A percentile compares a stretch with the other conserved stretches of the same genome.
These are phyloP conservation scores for Oreochromis aureus DNA, from an alignment of 2,113 vertebrate species.

Conservation along the genomic window DNA sequence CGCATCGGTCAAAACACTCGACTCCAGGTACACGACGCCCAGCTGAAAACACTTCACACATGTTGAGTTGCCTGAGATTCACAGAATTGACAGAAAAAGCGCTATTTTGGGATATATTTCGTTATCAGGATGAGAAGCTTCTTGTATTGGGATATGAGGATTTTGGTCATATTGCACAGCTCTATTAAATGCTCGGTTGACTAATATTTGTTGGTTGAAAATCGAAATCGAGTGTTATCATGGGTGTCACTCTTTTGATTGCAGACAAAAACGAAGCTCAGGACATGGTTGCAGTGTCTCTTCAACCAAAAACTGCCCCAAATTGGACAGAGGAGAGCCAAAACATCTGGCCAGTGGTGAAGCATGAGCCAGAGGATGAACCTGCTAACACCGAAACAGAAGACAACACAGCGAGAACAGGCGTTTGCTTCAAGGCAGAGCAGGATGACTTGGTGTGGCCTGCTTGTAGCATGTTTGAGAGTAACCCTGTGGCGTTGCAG, in stretches of 20 bases:
- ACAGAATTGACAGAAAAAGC: too few species aligned
- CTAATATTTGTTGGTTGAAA: neutral
- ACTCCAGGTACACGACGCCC: too few species aligned
- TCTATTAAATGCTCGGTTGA: neutral
- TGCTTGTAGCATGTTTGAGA: constrained; percentile 2
- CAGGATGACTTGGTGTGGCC: constrained; percentile 9
- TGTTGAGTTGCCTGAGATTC: too few species aligned
- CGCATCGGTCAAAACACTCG: too few species aligned
- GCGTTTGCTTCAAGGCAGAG: neutral
- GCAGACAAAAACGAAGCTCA: neutral
- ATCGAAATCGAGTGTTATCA: neutral
- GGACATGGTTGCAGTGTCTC: neutral
- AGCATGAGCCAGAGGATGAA: constrained; percentile 19
- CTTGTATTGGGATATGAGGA: too few species aligned
- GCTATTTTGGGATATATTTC: too few species aligned
- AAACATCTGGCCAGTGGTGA: neutral
- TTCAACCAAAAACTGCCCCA: neutral
- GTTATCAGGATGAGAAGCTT: too few species aligned
- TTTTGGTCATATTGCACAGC: too few species aligned
- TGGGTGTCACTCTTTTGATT: neutral
- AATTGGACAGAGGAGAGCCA: neutral
- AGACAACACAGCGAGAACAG: neutral
- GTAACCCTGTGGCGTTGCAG: neutral
- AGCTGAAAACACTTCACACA: too few species aligned
- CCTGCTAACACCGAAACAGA: neutral